Conservation (phyloP, 2,113 vertebrate species). For the Vidua macroura region DNA sequence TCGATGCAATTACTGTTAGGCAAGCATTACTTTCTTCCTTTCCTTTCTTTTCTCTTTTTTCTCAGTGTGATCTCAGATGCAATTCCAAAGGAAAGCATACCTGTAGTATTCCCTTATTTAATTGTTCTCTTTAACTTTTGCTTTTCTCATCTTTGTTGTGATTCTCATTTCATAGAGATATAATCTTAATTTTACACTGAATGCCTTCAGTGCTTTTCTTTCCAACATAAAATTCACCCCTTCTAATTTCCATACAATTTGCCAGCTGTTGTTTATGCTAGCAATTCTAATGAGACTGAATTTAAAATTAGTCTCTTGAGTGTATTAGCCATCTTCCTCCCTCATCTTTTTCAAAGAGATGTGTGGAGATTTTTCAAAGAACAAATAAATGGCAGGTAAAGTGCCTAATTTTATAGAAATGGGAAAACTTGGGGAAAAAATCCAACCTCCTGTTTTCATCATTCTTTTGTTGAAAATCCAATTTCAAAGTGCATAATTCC, state of each 20-base stretch:
- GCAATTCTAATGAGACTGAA: not conserved
- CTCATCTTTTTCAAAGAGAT: not conserved
- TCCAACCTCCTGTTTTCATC: not conserved
- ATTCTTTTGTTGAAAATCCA: not conserved
- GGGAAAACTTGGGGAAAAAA: not conserved
- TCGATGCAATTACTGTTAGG: not conserved
- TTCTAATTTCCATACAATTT: not conserved
- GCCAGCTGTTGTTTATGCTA: not conserved
- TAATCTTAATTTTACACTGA: not conserved
- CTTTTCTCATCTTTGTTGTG: not conserved
- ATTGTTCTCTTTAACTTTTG: not conserved
- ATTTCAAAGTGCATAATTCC: not conserved
- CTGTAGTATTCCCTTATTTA: not conserved
- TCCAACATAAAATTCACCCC: not conserved
- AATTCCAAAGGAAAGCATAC: not conserved
- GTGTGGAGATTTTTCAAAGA: not conserved
- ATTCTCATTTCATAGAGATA: not conserved
- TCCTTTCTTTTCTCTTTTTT: not conserved
- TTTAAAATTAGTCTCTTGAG: not conserved
- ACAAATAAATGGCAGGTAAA: not conserved
- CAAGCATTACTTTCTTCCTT: not conserved
- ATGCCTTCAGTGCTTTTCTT: not conserved
- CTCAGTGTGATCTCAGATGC: not conserved
- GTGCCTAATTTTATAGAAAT: not conserved
- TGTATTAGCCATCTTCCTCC: not conserved